Conservation (phyloP, 1,140 invertebrate species). For the Drosophila sp. region DNA sequence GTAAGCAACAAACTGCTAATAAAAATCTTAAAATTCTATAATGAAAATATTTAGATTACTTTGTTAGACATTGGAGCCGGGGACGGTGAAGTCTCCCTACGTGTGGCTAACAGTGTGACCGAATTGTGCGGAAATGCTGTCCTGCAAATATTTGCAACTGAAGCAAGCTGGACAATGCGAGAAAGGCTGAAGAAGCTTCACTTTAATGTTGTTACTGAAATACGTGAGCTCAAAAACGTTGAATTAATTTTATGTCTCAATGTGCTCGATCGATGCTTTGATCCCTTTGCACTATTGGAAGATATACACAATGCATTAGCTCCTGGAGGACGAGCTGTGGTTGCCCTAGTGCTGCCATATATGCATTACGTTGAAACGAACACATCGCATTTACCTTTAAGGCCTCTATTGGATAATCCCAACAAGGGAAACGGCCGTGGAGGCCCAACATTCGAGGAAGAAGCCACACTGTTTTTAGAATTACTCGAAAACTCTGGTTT, state of each 20-base stretch:
- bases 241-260: slow-evolving; percentile 93
- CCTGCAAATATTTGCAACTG: slow-evolving; percentile 92
- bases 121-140: slow-evolving; percentile 84
- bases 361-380: slow-evolving; percentile 93
- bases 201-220: slow-evolving; percentile 86
- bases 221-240: slow-evolving; percentile 65
- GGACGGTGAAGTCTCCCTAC: slow-evolving; percentile 93
- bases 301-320: slow-evolving; percentile 88
- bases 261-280: slow-evolving; percentile 93
- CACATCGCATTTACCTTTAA: slow-evolving; percentile 80
- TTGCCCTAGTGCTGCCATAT: slow-evolving; percentile 94
- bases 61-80: slow-evolving; percentile 95
- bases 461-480: slow-evolving; percentile 76
- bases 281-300: slow-evolving; percentile 89
- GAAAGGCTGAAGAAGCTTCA: slow-evolving; percentile 88
- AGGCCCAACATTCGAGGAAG: slow-evolving; percentile 75
- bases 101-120: slow-evolving; percentile 86
- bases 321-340: slow-evolving; percentile 89
- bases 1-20: slow-evolving; percentile 30
- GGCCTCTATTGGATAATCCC: slow-evolving; percentile 68
- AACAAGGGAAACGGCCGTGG: slow-evolving; percentile 42
- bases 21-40: neutral
- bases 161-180: slow-evolving; percentile 93
- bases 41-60: slow-evolving; percentile 42
- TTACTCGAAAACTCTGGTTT: slow-evolving; percentile 87